These are phyloP conservation scores for Hermatobates lingyangjiaoensis DNA, from an alignment of 1,140 invertebrate genomes.

Conservation along the genomic window DNA sequence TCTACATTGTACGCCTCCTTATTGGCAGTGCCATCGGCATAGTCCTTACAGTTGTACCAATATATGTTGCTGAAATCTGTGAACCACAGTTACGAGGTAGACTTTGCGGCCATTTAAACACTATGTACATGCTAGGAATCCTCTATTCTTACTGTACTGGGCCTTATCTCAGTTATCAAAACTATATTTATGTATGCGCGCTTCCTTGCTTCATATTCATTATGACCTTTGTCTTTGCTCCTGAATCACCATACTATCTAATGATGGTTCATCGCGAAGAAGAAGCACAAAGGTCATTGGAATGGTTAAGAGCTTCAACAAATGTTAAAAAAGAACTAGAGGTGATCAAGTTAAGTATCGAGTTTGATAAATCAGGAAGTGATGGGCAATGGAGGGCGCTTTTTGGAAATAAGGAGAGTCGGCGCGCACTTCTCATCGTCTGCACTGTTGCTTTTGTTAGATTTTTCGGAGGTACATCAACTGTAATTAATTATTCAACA, in stretches of 20 bases:
- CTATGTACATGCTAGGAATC: conserved; percentile 33
- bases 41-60: conserved; percentile 53
- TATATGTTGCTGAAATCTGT: conserved; percentile 71
- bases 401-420: not conserved
- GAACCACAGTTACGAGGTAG: conserved; percentile 24
- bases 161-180: conserved; percentile 36
- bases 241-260: conserved; percentile 61
- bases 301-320: conserved; percentile 36
- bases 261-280: conserved; percentile 35
- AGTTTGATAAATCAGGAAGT: not conserved
- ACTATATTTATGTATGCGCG: not conserved
- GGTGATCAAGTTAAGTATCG: conserved; percentile 3
- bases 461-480: not conserved
- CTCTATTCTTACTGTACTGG: conserved; percentile 45
- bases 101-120: conserved; percentile 41
- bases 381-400: not conserved
- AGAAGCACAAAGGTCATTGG: conserved; percentile 40
- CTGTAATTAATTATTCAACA: not conserved
- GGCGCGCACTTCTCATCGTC: not conserved
- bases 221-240: conserved; percentile 47
- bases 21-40: conserved; percentile 48
- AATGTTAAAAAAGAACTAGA: conserved; percentile 12
- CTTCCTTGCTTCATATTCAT: conserved; percentile 29
- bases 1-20: conserved; percentile 21
- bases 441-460: not conserved